phyloP scores from a whole-genome alignment of 2,797 vertebrate species.

The Darevskia mixta region DNA sequence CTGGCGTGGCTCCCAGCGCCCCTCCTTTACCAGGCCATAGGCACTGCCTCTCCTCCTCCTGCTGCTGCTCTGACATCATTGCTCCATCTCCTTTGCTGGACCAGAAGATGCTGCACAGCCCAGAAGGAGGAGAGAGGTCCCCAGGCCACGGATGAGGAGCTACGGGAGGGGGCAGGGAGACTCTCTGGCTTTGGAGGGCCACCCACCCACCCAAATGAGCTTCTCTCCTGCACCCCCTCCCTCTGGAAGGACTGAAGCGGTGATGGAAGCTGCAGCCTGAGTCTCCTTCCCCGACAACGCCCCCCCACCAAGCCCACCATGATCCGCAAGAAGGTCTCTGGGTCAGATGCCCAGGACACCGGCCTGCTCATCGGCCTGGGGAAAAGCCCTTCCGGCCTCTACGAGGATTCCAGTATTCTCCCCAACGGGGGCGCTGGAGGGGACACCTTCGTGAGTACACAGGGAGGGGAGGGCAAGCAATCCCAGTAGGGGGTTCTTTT shows the following conservation, averaged over 20 bases:
- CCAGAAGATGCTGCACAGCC: background rate
- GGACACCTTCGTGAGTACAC: conserved; percentile 78
- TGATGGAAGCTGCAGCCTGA: background rate
- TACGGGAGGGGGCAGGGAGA: too few species aligned
- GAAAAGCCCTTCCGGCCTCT: conserved; percentile 61
- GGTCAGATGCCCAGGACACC: conserved; percentile 75
- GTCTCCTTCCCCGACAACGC: too few species aligned
- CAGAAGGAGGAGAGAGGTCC: background rate
- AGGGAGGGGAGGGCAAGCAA: background rate
- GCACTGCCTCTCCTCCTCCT: background rate
- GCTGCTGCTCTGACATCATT: background rate
- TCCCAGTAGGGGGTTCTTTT: too few species aligned
- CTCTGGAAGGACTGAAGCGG: background rate
- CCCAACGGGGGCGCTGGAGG: conserved; percentile 79
- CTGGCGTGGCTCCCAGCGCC: background rate
- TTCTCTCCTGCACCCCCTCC: background rate
- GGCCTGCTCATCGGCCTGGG: conserved; percentile 81
- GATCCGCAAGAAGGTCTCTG: conserved; percentile 77
- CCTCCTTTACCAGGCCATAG: background rate
- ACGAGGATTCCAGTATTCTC: conserved; percentile 77
- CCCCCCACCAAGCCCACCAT: conserved; percentile 55
- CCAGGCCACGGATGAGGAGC: background rate
- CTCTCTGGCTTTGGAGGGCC: background rate
- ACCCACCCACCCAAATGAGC: background rate
- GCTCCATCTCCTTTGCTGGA: too few species aligned